phyloP scores from a whole-genome alignment of 1,140 invertebrate genomes.

The Saxidomus purpurata region DNA sequence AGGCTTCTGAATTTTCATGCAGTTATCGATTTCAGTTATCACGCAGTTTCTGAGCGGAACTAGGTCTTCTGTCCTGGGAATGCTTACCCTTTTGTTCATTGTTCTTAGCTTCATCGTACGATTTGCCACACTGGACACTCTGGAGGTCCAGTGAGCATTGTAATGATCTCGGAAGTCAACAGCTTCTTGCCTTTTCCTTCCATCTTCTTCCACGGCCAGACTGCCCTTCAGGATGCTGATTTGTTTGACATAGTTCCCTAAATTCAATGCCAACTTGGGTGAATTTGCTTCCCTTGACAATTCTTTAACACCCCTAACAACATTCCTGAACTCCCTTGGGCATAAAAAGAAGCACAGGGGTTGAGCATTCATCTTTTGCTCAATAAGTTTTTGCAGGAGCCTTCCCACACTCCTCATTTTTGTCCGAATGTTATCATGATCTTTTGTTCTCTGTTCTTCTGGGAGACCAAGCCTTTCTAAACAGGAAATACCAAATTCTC shows the following conservation, averaged over 20 bases:
- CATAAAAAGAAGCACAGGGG: neutral
- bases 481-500: neutral
- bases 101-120: neutral
- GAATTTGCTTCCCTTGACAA: neutral
- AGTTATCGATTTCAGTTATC: neutral
- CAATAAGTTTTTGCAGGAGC: conserved; percentile 29
- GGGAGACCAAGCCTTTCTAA: neutral
- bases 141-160: neutral
- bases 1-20: neutral
- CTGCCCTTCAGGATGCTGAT: conserved; percentile 27
- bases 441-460: conserved; percentile 42
- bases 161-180: neutral
- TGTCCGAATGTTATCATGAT: conserved; percentile 52
- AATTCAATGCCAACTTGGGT: conserved; percentile 29
- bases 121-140: neutral
- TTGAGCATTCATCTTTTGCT: neutral
- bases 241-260: conserved; percentile 62
- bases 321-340: neutral
- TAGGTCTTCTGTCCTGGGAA: neutral
- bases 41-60: neutral
- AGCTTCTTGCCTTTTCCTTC: conserved; percentile 19
- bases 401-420: conserved; percentile 38
- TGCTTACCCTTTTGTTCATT: neutral
- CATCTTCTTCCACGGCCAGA: neutral
- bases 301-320: conserved; percentile 22